Percentiles rank a stretch among this genome's conserved stretches.
These are phyloP conservation scores for Pyrochroa serraticornis DNA, from an alignment of 2,888 invertebrate genomes.

Conservation along the genomic window DNA sequence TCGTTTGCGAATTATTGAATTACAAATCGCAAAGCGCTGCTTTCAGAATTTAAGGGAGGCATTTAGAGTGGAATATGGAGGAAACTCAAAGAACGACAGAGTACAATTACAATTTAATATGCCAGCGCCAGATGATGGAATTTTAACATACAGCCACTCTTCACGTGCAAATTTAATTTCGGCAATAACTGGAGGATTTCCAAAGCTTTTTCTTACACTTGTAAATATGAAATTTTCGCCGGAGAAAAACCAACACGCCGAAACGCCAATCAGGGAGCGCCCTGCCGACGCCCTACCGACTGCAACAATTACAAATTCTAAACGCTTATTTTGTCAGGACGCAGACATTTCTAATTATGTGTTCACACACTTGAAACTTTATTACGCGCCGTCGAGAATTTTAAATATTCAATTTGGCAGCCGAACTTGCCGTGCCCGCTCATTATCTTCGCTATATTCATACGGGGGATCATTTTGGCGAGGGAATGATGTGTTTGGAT, in stretches of 20 bases:
- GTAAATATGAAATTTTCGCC: too few species aligned
- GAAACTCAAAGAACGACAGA: conserved; percentile 35
- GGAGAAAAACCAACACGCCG: too few species aligned
- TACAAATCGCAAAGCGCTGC: conserved; percentile 47
- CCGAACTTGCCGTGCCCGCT: neutral
- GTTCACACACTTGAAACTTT: too few species aligned
- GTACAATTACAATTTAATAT: conserved; percentile 40
- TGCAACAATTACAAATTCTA: too few species aligned
- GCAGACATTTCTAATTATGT: too few species aligned
- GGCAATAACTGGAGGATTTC: conserved; percentile 25
- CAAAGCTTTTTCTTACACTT: conserved; percentile 22
- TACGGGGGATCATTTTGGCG: conserved; percentile 8
- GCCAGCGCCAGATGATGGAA: conserved; percentile 36
- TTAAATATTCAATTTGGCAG: too few species aligned
- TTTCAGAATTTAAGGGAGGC: conserved; percentile 36
- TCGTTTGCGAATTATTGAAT: conserved; percentile 48
- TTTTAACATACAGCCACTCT: conserved; percentile 33
- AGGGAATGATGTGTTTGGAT: conserved; percentile 23
- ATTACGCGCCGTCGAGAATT: too few species aligned
- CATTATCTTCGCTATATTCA: conserved; percentile 15
- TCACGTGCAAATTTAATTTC: conserved; percentile 34
- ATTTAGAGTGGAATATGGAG: conserved; percentile 37
- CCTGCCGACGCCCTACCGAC: too few species aligned
- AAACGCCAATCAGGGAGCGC: too few species aligned
- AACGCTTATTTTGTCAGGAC: too few species aligned